phyloP scores from a whole-genome alignment of 2,888 invertebrate genomes.

The Ectemnius continuus region DNA sequence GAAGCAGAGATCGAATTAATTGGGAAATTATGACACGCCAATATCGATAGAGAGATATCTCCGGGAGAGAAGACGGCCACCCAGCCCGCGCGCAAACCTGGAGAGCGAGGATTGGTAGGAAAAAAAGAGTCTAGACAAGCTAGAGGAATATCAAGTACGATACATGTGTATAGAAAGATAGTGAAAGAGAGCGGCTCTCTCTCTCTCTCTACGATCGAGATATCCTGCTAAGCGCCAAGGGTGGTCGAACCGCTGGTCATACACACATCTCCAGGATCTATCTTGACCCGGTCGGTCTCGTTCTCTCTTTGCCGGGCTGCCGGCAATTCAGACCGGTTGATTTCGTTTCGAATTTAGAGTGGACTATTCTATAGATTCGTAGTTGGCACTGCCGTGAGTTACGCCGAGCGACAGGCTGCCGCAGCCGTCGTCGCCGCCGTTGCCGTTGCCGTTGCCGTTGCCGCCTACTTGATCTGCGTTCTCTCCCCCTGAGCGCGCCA shows the following conservation, averaged over 20 bases:
- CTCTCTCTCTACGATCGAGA: no score
- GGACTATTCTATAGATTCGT: constrained; percentile 67
- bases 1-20: background rate
- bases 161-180: no score
- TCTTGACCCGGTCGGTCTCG: constrained; percentile 29
- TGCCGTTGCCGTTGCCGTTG: constrained; percentile 2
- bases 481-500: background rate
- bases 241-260: background rate
- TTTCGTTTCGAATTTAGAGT: constrained; percentile 77
- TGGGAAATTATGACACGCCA: constrained; percentile 6
- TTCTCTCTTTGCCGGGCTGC: constrained; percentile 25
- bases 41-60: constrained; percentile 4
- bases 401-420: constrained; percentile 55
- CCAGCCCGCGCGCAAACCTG: background rate
- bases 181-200: no score
- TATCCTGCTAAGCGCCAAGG: background rate
- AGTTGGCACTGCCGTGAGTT: constrained; percentile 59
- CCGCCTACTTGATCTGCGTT: constrained; percentile 10
- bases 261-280: constrained; percentile 24
- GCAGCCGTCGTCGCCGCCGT: background rate
- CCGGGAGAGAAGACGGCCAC: background rate
- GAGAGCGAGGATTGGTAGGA: background rate
- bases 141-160: background rate
- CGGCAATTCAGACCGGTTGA: constrained; percentile 53
- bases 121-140: background rate